A percentile compares a stretch with the other conserved stretches of the same genome.
phyloP scores from a whole-genome alignment of 2,113 vertebrate genomes.

The human region DNA sequence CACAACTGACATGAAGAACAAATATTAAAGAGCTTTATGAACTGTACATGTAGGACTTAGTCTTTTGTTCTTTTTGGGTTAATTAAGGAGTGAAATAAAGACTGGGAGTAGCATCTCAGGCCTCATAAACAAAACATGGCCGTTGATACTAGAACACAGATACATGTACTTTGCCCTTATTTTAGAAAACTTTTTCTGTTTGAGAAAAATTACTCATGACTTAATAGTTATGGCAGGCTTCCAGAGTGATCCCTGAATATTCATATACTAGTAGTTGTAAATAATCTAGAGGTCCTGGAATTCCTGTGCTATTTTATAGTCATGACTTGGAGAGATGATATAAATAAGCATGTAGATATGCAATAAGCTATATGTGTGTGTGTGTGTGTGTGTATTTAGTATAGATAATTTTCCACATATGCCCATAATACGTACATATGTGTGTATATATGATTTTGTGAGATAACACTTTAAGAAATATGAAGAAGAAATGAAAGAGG shows the following conservation, averaged over 20 bases:
- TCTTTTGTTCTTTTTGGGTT: not conserved
- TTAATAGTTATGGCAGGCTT: not conserved
- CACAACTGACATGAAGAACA: not conserved
- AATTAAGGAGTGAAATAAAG: not conserved
- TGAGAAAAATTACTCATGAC: not conserved
- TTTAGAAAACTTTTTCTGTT: not conserved
- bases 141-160: not conserved
- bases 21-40: slow-evolving; percentile 2
- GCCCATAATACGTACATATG: not conserved
- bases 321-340: not conserved
- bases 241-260: not conserved
- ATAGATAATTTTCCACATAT: not conserved
- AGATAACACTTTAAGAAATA: not conserved
- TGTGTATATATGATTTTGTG: not conserved
- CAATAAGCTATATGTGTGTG: not conserved
- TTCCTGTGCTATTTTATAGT: not conserved
- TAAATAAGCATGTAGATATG: not conserved
- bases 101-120: not conserved
- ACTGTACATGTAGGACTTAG: not conserved
- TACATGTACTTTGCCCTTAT: not conserved
- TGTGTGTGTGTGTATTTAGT: not conserved
- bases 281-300: not conserved
- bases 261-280: not conserved
- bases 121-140: not conserved
- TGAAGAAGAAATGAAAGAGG: not conserved